Evolutionary conservation across 2,888 invertebrate genomes (phyloP).

Genomic region (Netelia melanura): DNA sequence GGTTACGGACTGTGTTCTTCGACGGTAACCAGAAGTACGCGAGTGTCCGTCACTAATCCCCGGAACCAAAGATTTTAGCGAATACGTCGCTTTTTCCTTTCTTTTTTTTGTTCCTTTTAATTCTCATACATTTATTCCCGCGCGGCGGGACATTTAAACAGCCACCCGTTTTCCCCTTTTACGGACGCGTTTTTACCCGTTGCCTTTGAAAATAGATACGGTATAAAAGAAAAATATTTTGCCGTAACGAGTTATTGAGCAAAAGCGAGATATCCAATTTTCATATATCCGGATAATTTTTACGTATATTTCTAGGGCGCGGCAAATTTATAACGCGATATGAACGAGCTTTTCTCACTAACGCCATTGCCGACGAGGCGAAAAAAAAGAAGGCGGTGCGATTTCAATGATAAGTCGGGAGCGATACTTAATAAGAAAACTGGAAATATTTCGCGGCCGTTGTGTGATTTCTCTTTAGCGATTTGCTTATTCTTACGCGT

Average conservation of each 20-base stretch:
- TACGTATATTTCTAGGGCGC: not conserved
- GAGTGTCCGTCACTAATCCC: slow-evolving; percentile 53
- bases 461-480: slow-evolving; percentile 39
- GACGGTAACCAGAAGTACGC: slow-evolving; percentile 53
- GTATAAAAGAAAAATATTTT: no score
- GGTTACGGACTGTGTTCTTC: slow-evolving; percentile 21
- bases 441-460: slow-evolving; percentile 46
- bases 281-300: no score
- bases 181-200: not conserved
- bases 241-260: no score
- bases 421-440: slow-evolving; percentile 47
- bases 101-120: not conserved
- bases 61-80: slow-evolving; percentile 10
- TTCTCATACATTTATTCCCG: not conserved
- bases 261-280: no score
- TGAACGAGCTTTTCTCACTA: not conserved
- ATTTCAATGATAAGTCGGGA: slow-evolving; percentile 19
- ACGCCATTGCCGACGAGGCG: not conserved
- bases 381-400: slow-evolving; percentile 8
- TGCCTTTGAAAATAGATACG: not conserved
- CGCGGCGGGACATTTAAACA: slow-evolving; percentile 66
- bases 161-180: no score
- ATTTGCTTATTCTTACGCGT: slow-evolving; percentile 57
- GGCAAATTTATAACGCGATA: not conserved
- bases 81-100: not conserved